Base-by-base conservation (phyloP, 1,140 invertebrate species). In the Zaprionus davidi region DNA sequence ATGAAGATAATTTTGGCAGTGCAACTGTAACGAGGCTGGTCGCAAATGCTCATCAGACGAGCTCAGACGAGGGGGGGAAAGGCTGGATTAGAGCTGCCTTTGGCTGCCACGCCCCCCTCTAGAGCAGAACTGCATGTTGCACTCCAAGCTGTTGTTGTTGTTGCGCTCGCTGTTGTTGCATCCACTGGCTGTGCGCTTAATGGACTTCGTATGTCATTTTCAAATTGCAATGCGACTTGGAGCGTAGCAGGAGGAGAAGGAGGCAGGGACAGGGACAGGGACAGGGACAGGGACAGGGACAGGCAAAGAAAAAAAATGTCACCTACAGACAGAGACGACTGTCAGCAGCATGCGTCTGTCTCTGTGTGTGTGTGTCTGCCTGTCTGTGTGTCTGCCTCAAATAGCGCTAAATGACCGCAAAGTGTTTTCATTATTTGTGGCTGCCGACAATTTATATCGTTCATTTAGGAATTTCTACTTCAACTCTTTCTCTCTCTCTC, bases 341-440 rank as follows among this genome's bases (percentile, higher is more conserved):
- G 84, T 83, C 84, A 88, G 56, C 72, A 76, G 76, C 72, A 82
- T 71, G 75, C 58, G 58, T 69, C 44, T 31, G 55, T 72, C 22
- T 28, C 5, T 44, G 15, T 9, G 6, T 44, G n/a, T n/a, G 5
- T 38, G 6, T 46, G 41, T 7, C 24, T 12, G 31, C 6, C 34
- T 58, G 62, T 63, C 56, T 76, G 70, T 67, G 63, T 77, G 62
- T 76, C 71, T 65, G 84, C 71, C 66, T 90, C 84, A 88, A 88
- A 88, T 90, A 90, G 85, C 84, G 84, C 84, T 88, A 88, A 88
- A 88, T 88, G 85, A 90, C 85, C 85, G 85, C 85, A 88, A 88
- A 88, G 85, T 88, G 85, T 88, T 88, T 88, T 88, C 85, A 88
- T 88, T 88, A 88, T 88, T 88, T 88, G 85, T 90, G 85, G 85